Base-by-base conservation (phyloP, 1,140 invertebrate species). In the Gonioctena quinquepunctata region DNA sequence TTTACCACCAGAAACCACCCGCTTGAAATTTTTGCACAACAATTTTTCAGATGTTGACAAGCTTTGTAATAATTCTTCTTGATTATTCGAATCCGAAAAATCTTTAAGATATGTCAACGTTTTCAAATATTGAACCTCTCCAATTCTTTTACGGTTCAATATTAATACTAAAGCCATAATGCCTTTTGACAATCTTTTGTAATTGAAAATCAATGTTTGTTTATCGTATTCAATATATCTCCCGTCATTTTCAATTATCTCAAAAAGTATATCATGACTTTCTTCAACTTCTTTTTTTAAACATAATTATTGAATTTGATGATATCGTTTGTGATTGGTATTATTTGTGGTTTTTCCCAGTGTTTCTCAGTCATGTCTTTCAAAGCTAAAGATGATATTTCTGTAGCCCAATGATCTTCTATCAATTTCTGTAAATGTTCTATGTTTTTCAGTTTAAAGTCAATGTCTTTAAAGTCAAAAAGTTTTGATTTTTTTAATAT, bases 361-460 rank as follows among this genome's bases (percentile, higher is more conserved):
- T 69, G 66, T 52, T 70, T 70, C 59, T 73, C 68, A 57, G 75
- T 75, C 63, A 77, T 49, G 66, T 73, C 48, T 75, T 75, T 73
- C 18, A 73, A 50, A 19, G 73, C 73, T 18, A 75, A 23, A 52
- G 67, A 73, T n/a, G 66, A 63, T 26, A 77, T 33, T 61, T 77
- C 75, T 13, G 67, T 59, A 33, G 64, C 71, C 73, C 73, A 77
- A n/a, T 77, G 67, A 42, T 26, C n/a, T n/a, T n/a, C n/a, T n/a
- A n/a, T n/a, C n/a, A n/a, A n/a, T n/a, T n/a, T n/a, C n/a, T n/a
- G n/a, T n/a, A n/a, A n/a, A n/a, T n/a, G n/a, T n/a, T n/a, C n/a
- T n/a, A n/a, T n/a, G n/a, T n/a, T n/a, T n/a, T n/a, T 72, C 18
- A 76, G 49, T 11, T n/a, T 56, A 27, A 59, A 11, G 63, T 72